Percentiles rank a stretch among this genome's conserved stretches.
Conservation (phyloP, 2,797 vertebrate species). For the Cirrhinus molitorella region DNA sequence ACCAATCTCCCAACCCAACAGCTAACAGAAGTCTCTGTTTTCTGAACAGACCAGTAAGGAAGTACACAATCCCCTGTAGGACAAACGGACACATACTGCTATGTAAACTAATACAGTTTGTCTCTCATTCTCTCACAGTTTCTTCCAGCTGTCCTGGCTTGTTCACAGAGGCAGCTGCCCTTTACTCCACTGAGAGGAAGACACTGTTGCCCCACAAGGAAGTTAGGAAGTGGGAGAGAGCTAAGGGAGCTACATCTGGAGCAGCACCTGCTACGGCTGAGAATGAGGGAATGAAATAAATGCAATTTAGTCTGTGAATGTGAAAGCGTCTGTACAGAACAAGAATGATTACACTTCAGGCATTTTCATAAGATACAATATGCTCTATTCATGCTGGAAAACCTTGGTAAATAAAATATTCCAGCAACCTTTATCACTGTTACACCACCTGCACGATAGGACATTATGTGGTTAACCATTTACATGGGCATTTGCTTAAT, state of each 20-base stretch:
- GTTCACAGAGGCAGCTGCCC: slow-evolving; percentile 76
- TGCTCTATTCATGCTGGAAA: background rate
- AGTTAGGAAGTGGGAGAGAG: slow-evolving; percentile 57
- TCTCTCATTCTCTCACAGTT: slow-evolving; percentile 59
- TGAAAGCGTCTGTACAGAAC: background rate
- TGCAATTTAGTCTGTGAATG: slow-evolving; percentile 41
- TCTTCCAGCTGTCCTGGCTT: slow-evolving; percentile 80
- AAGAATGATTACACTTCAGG: background rate
- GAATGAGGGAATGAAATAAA: slow-evolving; percentile 37
- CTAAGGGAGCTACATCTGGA: slow-evolving; percentile 73
- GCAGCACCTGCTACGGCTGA: slow-evolving; percentile 69
- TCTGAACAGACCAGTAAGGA: slow-evolving; percentile 55
- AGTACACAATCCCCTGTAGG: slow-evolving; percentile 60
- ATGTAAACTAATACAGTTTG: slow-evolving; percentile 66
- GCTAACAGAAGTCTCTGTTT: slow-evolving; percentile 17
- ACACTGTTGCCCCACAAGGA: slow-evolving; percentile 56
- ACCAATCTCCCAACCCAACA: background rate
- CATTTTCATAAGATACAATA: too few relatives aligned
- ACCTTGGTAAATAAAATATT: slow-evolving; percentile 27
- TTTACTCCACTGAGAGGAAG: slow-evolving; percentile 72
- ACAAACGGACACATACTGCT: slow-evolving; percentile 69
- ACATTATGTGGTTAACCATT: slow-evolving; percentile 53
- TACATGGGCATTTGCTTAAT: slow-evolving; percentile 43
- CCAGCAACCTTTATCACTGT: slow-evolving; percentile 30
- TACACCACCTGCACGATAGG: slow-evolving; percentile 25